phyloP scores from a whole-genome alignment of 2,113 vertebrate species.

The Recurvirostra avosetta region DNA sequence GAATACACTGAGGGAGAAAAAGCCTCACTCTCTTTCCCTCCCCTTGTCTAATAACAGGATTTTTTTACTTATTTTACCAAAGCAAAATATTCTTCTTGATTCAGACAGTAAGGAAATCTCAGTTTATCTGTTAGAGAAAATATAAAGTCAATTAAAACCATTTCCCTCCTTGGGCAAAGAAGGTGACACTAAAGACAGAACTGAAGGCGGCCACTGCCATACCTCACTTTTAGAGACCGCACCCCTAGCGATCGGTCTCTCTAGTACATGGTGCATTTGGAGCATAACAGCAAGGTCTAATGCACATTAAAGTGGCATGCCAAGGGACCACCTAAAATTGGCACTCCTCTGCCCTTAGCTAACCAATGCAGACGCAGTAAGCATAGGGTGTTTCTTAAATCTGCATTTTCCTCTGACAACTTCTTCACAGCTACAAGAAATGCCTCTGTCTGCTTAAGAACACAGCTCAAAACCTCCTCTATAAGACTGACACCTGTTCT shows the following conservation, averaged over 20 bases:
- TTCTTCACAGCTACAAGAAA: background rate
- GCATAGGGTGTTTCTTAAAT: background rate
- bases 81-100: background rate
- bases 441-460: background rate
- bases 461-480: background rate
- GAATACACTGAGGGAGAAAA: slow-evolving; percentile 29
- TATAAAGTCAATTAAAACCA: background rate
- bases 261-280: background rate
- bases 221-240: background rate
- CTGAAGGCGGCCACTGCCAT: background rate
- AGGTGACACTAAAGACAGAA: background rate
- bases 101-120: background rate
- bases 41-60: background rate
- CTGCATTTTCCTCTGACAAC: background rate
- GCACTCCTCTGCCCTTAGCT: background rate
- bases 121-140: background rate
- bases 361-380: background rate
- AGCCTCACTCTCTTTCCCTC: background rate
- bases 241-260: background rate
- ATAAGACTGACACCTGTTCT: fast-evolving
- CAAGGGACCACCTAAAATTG: background rate
- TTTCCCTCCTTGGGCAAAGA: background rate
- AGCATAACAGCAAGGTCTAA: background rate
- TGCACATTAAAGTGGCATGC: background rate
- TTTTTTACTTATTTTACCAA: background rate